Percentiles rank a stretch among this genome's conserved stretches.
Conservation (phyloP, 2,113 vertebrate genomes). For the Sitta europaea region DNA sequence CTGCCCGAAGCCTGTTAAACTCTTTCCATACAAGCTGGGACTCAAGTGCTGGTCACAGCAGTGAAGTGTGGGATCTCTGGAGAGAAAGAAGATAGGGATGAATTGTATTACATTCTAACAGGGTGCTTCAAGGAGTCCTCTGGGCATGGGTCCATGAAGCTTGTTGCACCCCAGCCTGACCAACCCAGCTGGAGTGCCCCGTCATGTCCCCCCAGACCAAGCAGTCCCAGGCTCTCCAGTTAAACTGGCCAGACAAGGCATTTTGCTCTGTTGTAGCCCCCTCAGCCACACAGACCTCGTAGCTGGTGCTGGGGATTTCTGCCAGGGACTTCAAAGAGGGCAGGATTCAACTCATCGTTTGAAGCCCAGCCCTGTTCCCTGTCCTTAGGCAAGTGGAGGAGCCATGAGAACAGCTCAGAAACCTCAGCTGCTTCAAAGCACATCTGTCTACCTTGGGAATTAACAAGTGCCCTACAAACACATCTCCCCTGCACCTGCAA, state of each 20-base stretch:
- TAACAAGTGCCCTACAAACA: not conserved
- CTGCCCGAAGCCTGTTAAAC: not conserved
- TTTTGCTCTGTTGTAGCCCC: not conserved
- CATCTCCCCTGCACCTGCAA: slow-evolving; percentile 7
- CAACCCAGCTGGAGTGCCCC: accelerated
- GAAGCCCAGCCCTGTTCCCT: not conserved
- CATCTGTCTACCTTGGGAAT: slow-evolving; percentile 25
- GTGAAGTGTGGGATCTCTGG: not conserved
- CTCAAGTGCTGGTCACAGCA: not conserved
- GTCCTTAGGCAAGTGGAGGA: slow-evolving; percentile 35
- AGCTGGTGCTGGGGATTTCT: not conserved
- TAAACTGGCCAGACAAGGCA: not conserved
- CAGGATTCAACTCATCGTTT: slow-evolving; percentile 22
- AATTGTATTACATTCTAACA: not conserved
- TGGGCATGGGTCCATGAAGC: not conserved
- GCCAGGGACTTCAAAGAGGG: slow-evolving; percentile 58
- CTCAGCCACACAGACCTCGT: not conserved
- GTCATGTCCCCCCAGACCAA: not conserved
- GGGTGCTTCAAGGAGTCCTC: not conserved
- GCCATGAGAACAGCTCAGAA: slow-evolving; percentile 57
- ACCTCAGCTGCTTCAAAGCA: slow-evolving; percentile 39
- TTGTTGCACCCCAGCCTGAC: not conserved
- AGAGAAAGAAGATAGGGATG: not conserved
- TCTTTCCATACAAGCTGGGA: accelerated
- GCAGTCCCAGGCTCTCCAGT: not conserved